phyloP scores from a whole-genome alignment of 2,113 vertebrate genomes.

The Trichomycterus rosablanca region DNA sequence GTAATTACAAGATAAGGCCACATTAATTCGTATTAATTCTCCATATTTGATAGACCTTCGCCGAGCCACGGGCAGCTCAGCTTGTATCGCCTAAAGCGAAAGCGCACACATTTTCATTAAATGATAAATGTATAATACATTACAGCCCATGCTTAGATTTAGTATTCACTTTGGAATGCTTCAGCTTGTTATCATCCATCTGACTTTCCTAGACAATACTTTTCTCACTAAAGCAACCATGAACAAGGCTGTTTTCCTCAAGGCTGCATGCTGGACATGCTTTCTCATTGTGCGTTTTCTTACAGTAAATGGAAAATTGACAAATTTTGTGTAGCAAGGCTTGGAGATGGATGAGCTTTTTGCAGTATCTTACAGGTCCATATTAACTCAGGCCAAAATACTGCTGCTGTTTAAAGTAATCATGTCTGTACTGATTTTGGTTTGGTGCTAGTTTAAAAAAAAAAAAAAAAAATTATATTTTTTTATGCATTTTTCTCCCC shows the following conservation, averaged over 20 bases:
- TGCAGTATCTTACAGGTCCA: background rate
- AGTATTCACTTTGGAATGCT: conserved; percentile 25
- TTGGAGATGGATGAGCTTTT: conserved; percentile 19
- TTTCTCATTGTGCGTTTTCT: conserved; percentile 20
- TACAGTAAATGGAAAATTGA: conserved; percentile 40
- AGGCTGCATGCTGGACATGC: conserved; percentile 13
- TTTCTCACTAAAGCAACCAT: background rate
- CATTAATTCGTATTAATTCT: conserved; percentile 4
- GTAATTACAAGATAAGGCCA: background rate
- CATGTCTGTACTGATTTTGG: background rate
- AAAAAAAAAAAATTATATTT: background rate
- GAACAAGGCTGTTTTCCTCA: conserved; percentile 17
- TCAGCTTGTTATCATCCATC: conserved; percentile 8
- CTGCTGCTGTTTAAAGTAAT: conserved; percentile 19
- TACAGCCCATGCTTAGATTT: conserved; percentile 23
- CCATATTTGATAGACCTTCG: conserved; percentile 2
- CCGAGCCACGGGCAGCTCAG: background rate
- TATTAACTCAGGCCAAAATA: conserved; percentile 5
- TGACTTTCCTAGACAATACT: conserved; percentile 17
- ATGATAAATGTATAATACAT: conserved; percentile 36
- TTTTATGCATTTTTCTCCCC: no score
- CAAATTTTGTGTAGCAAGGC: conserved; percentile 1
- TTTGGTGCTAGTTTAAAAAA: no score
- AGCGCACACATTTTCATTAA: conserved; percentile 16
- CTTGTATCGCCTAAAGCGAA: conserved; percentile 4